phyloP scores from a whole-genome alignment of 1,140 invertebrate genomes.

The Drosophila sechellia region DNA sequence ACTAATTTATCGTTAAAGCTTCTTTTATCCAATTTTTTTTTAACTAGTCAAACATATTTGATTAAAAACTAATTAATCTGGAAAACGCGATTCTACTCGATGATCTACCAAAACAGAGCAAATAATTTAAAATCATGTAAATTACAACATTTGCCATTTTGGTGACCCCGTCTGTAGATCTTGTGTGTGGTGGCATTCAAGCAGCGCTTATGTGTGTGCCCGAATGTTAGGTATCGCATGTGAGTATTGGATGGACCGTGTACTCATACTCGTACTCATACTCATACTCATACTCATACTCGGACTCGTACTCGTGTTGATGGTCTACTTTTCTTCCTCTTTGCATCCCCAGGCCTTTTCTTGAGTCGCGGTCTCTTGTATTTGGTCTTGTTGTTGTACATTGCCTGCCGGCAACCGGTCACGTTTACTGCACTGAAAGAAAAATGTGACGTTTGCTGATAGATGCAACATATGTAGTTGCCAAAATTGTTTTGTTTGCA shows the following conservation, averaged over 20 bases:
- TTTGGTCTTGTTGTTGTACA: slow-evolving; percentile 19
- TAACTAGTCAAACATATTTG: no score
- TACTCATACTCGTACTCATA: slow-evolving; percentile 19
- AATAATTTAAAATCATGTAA: no score
- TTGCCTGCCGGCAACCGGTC: slow-evolving; percentile 70
- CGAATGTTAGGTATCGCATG: slow-evolving; percentile 36
- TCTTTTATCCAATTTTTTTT: no score
- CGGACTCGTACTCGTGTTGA: slow-evolving; percentile 31
- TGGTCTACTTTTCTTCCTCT: slow-evolving; percentile 49
- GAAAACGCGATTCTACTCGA: no score
- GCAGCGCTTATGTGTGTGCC: slow-evolving; percentile 10
- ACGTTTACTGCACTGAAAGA: slow-evolving; percentile 48
- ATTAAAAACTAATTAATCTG: no score
- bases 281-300: slow-evolving; percentile 11
- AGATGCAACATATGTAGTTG: no score
- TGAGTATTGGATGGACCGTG: slow-evolving; percentile 45
- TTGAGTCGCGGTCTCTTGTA: slow-evolving; percentile 22
- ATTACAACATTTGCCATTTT: not conserved
- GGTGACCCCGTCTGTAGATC: slow-evolving; percentile 2
- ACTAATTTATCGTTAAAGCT: no score
- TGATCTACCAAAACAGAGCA: no score
- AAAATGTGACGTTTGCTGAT: not conserved
- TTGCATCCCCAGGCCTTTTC: slow-evolving; percentile 21
- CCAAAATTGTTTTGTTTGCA: no score
- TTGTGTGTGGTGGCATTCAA: slow-evolving; percentile 24